Evolutionary conservation across 2,113 vertebrate species (phyloP).

Genomic region (Podocnemis expansa): DNA sequence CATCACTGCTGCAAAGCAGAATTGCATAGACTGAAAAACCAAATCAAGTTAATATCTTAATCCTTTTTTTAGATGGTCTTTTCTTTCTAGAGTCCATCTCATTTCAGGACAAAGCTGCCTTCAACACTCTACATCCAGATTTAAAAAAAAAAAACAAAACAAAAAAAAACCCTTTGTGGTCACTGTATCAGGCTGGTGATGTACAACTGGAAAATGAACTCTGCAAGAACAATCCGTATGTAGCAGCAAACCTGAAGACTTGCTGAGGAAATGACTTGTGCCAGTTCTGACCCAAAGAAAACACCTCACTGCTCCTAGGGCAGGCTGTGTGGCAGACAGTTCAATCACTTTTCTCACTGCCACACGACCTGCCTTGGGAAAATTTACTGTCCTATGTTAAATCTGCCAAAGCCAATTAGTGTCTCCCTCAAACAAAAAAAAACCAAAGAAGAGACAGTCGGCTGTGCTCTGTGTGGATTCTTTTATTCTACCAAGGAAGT

Average conservation of each 20-base stretch:
- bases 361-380: neutral
- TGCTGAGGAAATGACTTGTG: neutral
- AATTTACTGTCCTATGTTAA: neutral
- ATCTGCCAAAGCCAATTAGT: neutral
- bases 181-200: rapidly evolving
- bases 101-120: neutral
- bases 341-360: neutral
- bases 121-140: rapidly evolving
- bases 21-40: neutral
- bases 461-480: neutral
- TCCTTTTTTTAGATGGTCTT: neutral
- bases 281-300: neutral
- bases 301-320: neutral
- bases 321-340: no score
- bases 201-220: neutral
- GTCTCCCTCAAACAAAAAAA: neutral
- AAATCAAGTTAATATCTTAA: neutral
- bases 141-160: no score
- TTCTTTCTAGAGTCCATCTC: neutral
- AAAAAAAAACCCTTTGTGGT: no score
- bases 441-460: neutral
- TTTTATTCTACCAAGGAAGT: neutral
- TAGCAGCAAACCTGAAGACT: neutral
- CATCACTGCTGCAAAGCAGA: neutral
- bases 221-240: neutral